Evolutionary conservation across 1,140 invertebrate species (phyloP), one percentile per base, ranked within the genome.

Genomic region (Trigoniulus corallinus): DNA sequence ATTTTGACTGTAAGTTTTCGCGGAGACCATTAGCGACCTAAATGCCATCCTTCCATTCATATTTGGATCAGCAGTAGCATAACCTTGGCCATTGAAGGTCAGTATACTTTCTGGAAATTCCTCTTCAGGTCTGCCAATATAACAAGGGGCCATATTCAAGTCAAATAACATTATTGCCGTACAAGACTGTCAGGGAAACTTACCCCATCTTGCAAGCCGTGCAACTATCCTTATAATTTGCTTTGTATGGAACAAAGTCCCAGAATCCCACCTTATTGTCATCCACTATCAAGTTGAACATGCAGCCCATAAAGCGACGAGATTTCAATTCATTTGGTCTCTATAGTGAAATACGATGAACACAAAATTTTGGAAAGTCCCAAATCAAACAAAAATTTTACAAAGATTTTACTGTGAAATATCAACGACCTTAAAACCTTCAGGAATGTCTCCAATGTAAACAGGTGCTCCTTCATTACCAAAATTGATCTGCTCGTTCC

Each of bases 241-340:
- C n/a, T n/a, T 67, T 63, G 24, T 71, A 64, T 51, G 78, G 73
- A 26, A 72, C 68, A 61, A 92, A 95, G 66, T 93, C 87, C 85
- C 87, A 95, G 0, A 95, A 68, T 0, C 91, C 89, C 42, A 95
- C 67, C 0, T 74, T 77, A 26, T 77, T 73, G 3, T 79, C 80
- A 65, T 94, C 84, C 1, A 88, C 67, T 52, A 73, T 72, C 0
- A 92, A 67, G 54, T 84, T 76, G 63, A 88, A 75, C 3, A 93
- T 69, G 51, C 88, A 91, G 0, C 83, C 87, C 21, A 59, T 57
- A 57, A 76, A 68, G 7, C 61, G 62, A 37, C 61, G 56, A 1
- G 64, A 54, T 26, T 60, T 60, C 7, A 71, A 46, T 23, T 61
- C 59, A 22, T 34, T 15, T 34, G 7, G 29, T 34, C 29, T 34